phyloP scores from a whole-genome alignment of 1,140 invertebrate genomes.

The Epicauta chinensis region DNA sequence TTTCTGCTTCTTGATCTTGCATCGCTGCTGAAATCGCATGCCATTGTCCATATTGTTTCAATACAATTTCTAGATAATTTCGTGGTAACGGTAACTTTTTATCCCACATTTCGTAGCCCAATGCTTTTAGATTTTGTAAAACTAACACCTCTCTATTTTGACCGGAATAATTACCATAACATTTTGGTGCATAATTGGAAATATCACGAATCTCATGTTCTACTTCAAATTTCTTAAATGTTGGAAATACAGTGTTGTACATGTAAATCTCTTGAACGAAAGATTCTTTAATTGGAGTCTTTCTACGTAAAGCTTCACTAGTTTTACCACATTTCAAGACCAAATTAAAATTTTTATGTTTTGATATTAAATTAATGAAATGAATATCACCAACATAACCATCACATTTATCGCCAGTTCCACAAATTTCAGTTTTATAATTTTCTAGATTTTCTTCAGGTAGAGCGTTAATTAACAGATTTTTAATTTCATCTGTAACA shows the following conservation, averaged over 20 bases:
- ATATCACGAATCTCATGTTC: background rate
- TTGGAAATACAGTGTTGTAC: background rate
- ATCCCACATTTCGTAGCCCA: conserved; percentile 43
- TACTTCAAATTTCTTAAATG: conserved; percentile 1
- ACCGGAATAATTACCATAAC: conserved; percentile 38
- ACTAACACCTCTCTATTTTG: conserved; percentile 45
- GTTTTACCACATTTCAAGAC: conserved; percentile 6
- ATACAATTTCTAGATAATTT: conserved; percentile 41
- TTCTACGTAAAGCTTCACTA: background rate
- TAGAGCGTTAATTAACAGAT: background rate
- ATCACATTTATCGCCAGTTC: conserved; percentile 22
- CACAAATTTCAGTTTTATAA: background rate
- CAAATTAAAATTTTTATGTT: background rate
- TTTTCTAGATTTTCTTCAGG: background rate
- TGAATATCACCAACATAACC: conserved; percentile 22
- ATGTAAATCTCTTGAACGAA: conserved; percentile 4
- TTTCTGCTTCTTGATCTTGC: conserved; percentile 38
- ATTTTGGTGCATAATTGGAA: conserved; percentile 40
- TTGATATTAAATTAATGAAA: too few relatives aligned
- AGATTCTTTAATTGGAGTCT: background rate
- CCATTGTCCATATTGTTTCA: conserved; percentile 46
- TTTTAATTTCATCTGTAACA: conserved; percentile 16
- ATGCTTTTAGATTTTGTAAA: conserved; percentile 47
- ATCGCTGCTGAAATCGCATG: conserved; percentile 49
- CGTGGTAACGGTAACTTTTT: conserved; percentile 40